A percentile compares a stretch with the other conserved stretches of the same genome.
These are phyloP conservation scores for Glyptemys insculpta DNA, from an alignment of 2,797 vertebrate genomes.

Conservation along the genomic window DNA sequence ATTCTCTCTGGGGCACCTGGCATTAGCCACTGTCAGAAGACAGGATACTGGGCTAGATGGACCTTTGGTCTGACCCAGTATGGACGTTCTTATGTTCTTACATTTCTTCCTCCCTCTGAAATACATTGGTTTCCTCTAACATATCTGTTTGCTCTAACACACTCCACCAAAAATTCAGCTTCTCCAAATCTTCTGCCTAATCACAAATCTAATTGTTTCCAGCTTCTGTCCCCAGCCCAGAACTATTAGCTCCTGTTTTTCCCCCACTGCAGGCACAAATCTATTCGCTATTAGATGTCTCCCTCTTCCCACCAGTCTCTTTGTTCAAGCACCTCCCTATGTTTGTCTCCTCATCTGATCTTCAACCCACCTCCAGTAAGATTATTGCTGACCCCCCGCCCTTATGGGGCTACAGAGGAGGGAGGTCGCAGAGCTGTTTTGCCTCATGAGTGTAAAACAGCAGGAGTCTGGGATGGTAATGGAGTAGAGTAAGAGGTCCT, in stretches of 20 bases:
- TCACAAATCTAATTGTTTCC: slow-evolving; percentile 53
- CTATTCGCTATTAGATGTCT: slow-evolving; percentile 42
- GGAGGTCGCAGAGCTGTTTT: background rate
- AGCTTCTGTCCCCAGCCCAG: slow-evolving; percentile 31
- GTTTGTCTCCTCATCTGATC: background rate
- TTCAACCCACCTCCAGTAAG: slow-evolving; percentile 37
- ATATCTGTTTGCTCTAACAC: background rate
- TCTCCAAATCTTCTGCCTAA: background rate
- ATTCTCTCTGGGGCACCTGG: too few relatives aligned
- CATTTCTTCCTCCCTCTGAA: background rate
- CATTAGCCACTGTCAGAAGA: too few relatives aligned
- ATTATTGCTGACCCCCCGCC: slow-evolving; percentile 13
- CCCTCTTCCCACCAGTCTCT: slow-evolving; percentile 32
- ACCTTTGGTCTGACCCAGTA: too few relatives aligned
- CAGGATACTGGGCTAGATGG: too few relatives aligned
- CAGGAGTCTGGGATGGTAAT: background rate
- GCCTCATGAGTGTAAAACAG: background rate
- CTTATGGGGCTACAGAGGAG: background rate
- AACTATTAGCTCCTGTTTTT: slow-evolving; percentile 20
- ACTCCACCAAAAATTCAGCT: background rate
- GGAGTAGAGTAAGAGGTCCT: background rate
- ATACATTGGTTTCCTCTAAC: background rate
- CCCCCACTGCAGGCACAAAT: slow-evolving; percentile 23
- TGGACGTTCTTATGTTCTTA: background rate
- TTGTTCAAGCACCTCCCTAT: slow-evolving; percentile 19